These are phyloP conservation scores for Orthonyx spaldingii DNA, from an alignment of 2,113 vertebrate genomes.

Conservation along the genomic window DNA sequence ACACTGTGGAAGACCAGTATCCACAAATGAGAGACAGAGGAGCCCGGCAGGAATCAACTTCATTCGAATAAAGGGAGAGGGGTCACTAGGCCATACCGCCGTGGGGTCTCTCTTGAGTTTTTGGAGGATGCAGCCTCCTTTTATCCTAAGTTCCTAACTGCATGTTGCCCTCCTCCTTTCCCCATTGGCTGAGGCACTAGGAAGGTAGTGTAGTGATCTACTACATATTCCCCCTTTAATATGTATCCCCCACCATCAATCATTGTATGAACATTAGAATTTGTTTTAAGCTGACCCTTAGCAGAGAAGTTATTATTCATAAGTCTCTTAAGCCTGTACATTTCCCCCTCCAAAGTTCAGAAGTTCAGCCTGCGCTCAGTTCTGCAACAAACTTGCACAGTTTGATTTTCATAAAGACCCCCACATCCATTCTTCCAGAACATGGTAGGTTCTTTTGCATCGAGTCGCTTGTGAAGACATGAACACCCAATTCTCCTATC, in stretches of 20 bases:
- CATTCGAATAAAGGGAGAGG: fast-evolving
- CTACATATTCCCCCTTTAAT: neutral
- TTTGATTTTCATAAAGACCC: neutral
- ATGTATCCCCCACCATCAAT: too few species aligned
- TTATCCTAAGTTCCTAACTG: neutral
- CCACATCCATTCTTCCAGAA: neutral
- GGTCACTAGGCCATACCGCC: neutral
- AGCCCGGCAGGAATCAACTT: neutral
- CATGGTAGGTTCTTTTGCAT: neutral
- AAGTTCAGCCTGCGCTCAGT: neutral
- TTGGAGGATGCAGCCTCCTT: neutral
- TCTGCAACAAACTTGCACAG: neutral
- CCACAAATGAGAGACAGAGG: neutral
- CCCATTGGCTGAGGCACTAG: neutral
- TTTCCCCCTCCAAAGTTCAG: neutral
- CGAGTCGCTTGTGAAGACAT: neutral
- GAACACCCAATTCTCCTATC: neutral
- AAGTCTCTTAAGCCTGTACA: neutral
- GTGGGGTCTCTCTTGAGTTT: fast-evolving
- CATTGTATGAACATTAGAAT: neutral
- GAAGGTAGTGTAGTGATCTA: neutral
- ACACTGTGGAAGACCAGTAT: neutral
- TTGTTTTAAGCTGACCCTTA: neutral
- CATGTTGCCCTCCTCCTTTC: neutral
- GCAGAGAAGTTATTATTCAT: neutral